Base-by-base conservation (phyloP, 2,797 vertebrate genomes). In the Macrochelys suwanniensis region DNA sequence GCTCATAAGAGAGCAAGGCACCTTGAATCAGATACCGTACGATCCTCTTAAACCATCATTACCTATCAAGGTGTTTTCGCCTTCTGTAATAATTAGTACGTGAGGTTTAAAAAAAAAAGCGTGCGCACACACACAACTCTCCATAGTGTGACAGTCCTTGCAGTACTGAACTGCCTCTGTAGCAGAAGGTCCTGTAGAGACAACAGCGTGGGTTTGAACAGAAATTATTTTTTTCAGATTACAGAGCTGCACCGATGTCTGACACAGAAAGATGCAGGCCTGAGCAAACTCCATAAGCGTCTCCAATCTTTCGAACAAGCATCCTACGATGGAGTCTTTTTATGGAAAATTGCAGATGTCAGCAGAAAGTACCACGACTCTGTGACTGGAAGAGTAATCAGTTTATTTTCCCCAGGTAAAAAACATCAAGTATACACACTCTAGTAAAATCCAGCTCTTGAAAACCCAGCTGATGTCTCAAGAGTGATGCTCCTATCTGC, bases 321-420 rank as follows among this genome's bases (percentile, higher is more conserved):
- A 10, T 98, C 98, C 61, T 99, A 98, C 0, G 98, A 99, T 0
- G 99, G 99, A 2, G 97, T 98, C 88, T 99, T 99, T 86, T 96
- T 99, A 33, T 99, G 99, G 99, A 99, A 98, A 89, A 98, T 99
- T 90, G 97, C 98, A 3, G 98, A 98, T 0, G 96, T 99, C 13
- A 97, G 95, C 86, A 97, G 97, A 94, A 98, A 98, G 87, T 97
- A 98, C 37, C 98, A 98, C 0, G 99, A 99, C 79, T 98, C 99
- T 0, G 97, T 98, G 59, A 97, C 96, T 2, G 98, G 99, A 90
- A 98, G 97, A 80, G 96, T 95, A 7, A 90, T 97, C 94, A 98
- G 98, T 92, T 96, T 99, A 85, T 99, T 98, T 87, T 99, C 99
- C 2, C 98, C 99, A 97, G 98, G 99, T 99, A 97, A 95, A 47